Percentiles rank a stretch among this genome's conserved stretches.
Evolutionary conservation across 2,113 vertebrate genomes (phyloP).

Genomic region (Halcyon malimbica): DNA sequence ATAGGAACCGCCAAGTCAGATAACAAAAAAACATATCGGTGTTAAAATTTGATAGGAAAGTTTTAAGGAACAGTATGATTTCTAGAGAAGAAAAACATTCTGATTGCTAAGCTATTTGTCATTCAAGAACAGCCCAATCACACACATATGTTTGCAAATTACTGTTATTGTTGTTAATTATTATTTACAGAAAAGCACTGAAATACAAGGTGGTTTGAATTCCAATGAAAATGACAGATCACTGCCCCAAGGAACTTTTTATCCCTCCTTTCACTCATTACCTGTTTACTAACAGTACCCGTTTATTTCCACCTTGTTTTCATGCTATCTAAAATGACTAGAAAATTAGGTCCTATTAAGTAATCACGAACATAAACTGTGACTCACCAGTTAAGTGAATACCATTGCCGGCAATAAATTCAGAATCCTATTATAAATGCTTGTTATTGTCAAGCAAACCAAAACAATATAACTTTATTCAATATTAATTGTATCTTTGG

Average conservation of each 20-base stretch:
- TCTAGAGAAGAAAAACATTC: conserved; percentile 1
- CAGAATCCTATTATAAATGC: conserved; percentile 34
- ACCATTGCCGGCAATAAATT: conserved; percentile 49
- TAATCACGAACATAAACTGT: conserved; percentile 56
- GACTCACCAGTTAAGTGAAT: conserved; percentile 59
- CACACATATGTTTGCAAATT: conserved; percentile 48
- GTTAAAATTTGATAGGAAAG: neutral
- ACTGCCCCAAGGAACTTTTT: neutral
- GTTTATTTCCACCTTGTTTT: conserved; percentile 49
- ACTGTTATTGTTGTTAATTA: conserved; percentile 60
- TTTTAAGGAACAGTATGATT: conserved; percentile 5
- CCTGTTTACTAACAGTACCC: conserved; percentile 41
- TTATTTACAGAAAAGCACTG: conserved; percentile 38
- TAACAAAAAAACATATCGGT: neutral
- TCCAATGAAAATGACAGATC: conserved; percentile 6
- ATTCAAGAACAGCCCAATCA: conserved; percentile 8
- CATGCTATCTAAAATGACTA: conserved; percentile 39
- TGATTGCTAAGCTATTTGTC: conserved; percentile 13
- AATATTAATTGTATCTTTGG: conserved; percentile 30
- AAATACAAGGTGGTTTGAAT: conserved; percentile 48
- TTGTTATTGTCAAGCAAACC: conserved; percentile 32
- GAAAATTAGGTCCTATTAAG: conserved; percentile 69
- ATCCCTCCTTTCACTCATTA: conserved; percentile 39
- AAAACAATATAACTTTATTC: conserved; percentile 53
- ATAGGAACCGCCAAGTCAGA: neutral